Evolutionary conservation across 2,888 invertebrate species (phyloP).

Genomic region (Nasonovia ribisnigri): DNA sequence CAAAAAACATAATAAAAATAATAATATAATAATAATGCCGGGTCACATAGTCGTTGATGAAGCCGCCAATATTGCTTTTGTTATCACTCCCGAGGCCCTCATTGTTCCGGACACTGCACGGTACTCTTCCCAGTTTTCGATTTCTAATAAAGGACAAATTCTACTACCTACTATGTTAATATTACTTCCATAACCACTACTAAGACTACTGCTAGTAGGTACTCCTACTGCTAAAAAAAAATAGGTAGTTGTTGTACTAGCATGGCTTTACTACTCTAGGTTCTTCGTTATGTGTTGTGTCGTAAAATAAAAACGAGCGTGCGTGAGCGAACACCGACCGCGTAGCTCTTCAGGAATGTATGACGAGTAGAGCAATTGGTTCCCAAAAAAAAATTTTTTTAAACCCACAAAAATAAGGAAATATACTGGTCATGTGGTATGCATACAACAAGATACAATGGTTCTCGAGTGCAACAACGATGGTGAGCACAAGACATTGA

Average conservation of each 20-base stretch:
- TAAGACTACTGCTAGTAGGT: background rate
- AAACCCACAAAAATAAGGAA: slow-evolving; percentile 2
- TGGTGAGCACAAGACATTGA: background rate
- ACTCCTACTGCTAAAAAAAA: slow-evolving; percentile 4
- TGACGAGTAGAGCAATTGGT: slow-evolving; percentile 52
- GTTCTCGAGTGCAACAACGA: background rate
- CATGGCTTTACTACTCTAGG: background rate
- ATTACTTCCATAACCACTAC: slow-evolving; percentile 4
- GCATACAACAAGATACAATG: background rate
- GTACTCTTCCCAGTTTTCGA: slow-evolving; percentile 56
- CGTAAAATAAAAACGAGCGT: slow-evolving; percentile 35
- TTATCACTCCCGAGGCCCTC: slow-evolving; percentile 47
- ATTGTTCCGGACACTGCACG: slow-evolving; percentile 36
- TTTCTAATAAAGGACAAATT: slow-evolving; percentile 54
- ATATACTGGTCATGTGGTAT: background rate
- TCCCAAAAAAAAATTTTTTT: slow-evolving; percentile 31
- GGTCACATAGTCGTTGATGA: slow-evolving; percentile 37
- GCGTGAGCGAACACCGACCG: background rate
- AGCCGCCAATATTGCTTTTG: slow-evolving; percentile 54
- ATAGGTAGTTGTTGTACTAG: background rate
- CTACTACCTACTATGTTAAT: background rate
- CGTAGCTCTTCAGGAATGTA: slow-evolving; percentile 55
- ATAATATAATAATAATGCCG: slow-evolving; percentile 35
- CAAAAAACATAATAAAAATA: slow-evolving; percentile 33
- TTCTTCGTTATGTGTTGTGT: slow-evolving; percentile 32